Evolutionary conservation across 2,797 vertebrate genomes (phyloP), one percentile per base, ranked within the genome.

Genomic region (Manis pentadactyla): DNA sequence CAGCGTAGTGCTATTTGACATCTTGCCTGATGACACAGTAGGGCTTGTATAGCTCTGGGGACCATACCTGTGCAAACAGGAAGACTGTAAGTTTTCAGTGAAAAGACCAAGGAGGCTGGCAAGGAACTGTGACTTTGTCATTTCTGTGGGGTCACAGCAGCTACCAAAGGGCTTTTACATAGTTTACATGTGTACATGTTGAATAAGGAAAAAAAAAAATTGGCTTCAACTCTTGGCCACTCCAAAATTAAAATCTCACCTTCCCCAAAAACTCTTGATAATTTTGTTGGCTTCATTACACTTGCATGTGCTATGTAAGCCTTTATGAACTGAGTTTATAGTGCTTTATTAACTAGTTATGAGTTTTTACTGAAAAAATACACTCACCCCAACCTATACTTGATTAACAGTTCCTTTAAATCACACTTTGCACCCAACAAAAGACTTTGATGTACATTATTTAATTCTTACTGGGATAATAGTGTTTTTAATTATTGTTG

Each of bases 341-440:
- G 19, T 59, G 12, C 12, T 93, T 71, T 93, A 63, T 82, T 82
- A 78, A 64, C 37, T 88, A 21, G 10, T 77, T 55, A 87, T 77
- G 17, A 19, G 68, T 77, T 69, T 82, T 37, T 75, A 19, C 37
- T 75, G 13, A 82, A 82, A 87, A 93, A 89, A 10, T 75, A 51
- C 9, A 34, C 34, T 93, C 18, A 68, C 8, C 12, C 12, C 53
- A 87, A 51, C 23, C 2, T 31, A 42, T 39, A 49, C 49, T 66
- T 81, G 55, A 90, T 55, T 63, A 83, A 57, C 64, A 46, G 46
- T 79, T 61, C 11, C 59, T 89, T 89, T 89, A 55, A 94, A 90
- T 82, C 39, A 21, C n/a, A 82, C 18, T 71, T 63, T 64, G 37
- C 11, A 87, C 42, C 17, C 34, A 75, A 27, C n/a, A 75, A 87